Evolutionary conservation across 1,140 invertebrate genomes (phyloP).

Genomic region (Drosophila kikkawai): DNA sequence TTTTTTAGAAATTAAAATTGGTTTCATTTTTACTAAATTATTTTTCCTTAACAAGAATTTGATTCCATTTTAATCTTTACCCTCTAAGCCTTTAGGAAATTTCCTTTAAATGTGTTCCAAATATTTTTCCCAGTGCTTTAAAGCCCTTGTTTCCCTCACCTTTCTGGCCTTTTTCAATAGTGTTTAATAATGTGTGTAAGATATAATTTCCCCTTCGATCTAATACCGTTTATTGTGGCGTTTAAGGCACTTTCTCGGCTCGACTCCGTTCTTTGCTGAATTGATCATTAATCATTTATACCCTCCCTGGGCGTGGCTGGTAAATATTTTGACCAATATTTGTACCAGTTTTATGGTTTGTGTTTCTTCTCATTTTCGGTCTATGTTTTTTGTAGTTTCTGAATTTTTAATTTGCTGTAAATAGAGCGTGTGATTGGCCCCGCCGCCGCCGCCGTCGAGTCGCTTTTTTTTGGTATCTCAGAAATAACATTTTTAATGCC

Average conservation of each 20-base stretch:
- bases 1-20: background rate
- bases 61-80: background rate
- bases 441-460: constrained; percentile 18
- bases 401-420: constrained; percentile 76
- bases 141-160: constrained; percentile 17
- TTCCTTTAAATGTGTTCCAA: background rate
- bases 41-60: background rate
- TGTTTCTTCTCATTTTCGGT: constrained; percentile 60
- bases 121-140: constrained; percentile 4
- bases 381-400: constrained; percentile 61
- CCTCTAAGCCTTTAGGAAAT: background rate
- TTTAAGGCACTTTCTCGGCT: constrained; percentile 66
- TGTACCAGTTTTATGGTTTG: constrained; percentile 52
- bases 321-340: constrained; percentile 83
- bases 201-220: constrained; percentile 41
- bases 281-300: constrained; percentile 58
- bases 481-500: constrained; percentile 59
- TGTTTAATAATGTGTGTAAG: constrained; percentile 63
- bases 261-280: constrained; percentile 24
- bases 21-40: background rate
- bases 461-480: constrained; percentile 24
- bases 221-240: constrained; percentile 52
- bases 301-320: constrained; percentile 50
- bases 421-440: constrained; percentile 81
- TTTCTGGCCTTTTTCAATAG: background rate